Percentiles rank a stretch among this genome's conserved stretches.
Evolutionary conservation across 2,113 vertebrate species (phyloP).

Genomic region (Axis porcinus): DNA sequence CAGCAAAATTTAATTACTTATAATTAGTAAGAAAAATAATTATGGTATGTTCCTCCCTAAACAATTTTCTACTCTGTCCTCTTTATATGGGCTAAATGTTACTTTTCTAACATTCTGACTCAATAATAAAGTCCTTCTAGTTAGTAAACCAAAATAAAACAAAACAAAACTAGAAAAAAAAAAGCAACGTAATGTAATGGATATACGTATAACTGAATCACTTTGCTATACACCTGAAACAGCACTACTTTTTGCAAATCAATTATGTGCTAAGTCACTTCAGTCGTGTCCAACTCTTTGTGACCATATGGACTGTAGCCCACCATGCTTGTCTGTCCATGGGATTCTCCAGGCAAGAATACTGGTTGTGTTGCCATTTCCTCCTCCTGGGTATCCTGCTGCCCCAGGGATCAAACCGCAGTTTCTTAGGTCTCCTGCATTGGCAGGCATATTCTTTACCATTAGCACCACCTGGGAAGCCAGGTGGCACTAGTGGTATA

Average conservation of each 20-base stretch:
- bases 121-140: not conserved
- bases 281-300: not conserved
- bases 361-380: not conserved
- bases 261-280: not conserved
- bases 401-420: not conserved
- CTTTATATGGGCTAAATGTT: not conserved
- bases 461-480: not conserved
- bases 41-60: not conserved
- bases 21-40: not conserved
- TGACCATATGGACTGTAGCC: not conserved
- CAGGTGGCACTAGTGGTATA: not conserved
- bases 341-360: not conserved
- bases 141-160: not conserved
- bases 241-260: not conserved
- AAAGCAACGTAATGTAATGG: not conserved
- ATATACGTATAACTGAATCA: not conserved
- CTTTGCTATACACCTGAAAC: not conserved
- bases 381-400: not conserved
- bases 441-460: not conserved
- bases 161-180: not conserved
- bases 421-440: not conserved
- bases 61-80: not conserved
- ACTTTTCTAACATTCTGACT: not conserved
- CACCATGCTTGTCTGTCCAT: not conserved
- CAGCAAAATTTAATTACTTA: not conserved